Evolutionary conservation across 1,140 invertebrate species (phyloP), one percentile per base, ranked within the genome.

Genomic region (Pomacea maculata): DNA sequence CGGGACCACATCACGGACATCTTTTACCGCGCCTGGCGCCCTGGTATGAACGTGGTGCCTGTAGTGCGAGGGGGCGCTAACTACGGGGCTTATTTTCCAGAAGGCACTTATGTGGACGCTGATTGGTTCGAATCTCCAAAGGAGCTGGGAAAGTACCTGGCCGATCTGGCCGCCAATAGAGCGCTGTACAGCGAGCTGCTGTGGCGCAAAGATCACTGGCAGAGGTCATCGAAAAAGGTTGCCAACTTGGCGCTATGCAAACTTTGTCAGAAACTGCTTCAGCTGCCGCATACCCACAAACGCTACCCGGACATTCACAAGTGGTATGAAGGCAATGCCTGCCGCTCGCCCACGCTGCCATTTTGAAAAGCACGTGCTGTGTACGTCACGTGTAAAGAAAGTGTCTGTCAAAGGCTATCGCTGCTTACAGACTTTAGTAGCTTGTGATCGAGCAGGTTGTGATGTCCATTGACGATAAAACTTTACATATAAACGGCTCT

Each of bases 1-100:
- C n/a, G 14, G 15, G 79, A 80, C 63, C 92, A 98, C 97, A 1
- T 98, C 97, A 0, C 97, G 98, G 90, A 99, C 99, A 90, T 97
- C 98, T 90, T 99, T 96, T 89, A 86, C 82, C 55, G 55, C 55
- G 75, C 79, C 76, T 78, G 84, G 82, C 77, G 57, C 64, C 52
- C 68, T 19, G 63, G 71, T 17, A 68, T 71, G 70, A n/a, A 89
- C 65, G 92, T 95, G 0, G 93, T 96, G n/a, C 95, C 95, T 0
- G 91, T 96, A 63, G 93, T 95, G 54, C 93, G 95, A 91, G 95
- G 95, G 5, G 91, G 93, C 1, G 83, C 85, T 12, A 93, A 93
- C 87, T 94, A 93, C 88, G 88, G 88, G 52, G 89, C 83, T 83
- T 83, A 93, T 19, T 92, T 95, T n/a, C 95, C 95, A 0, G 92